A percentile compares a stretch with the other conserved stretches of the same genome.
Evolutionary conservation across 2,888 invertebrate species (phyloP).

Genomic region (Leptothorax acervorum): DNA sequence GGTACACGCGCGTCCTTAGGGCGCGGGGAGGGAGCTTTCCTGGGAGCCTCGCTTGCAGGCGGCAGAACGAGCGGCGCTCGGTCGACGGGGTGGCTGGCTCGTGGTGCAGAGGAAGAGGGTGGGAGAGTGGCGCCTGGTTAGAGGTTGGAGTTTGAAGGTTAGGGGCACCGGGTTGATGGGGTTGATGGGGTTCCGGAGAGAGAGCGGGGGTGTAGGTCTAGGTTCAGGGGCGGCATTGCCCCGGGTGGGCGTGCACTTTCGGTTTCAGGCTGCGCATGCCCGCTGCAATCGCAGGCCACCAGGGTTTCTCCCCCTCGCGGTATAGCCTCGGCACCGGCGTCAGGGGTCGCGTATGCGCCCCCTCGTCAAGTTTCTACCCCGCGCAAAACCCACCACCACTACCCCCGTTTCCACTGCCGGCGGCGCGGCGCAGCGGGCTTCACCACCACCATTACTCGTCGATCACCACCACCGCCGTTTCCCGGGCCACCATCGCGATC

Average conservation of each 20-base stretch:
- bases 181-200: conserved; percentile 70
- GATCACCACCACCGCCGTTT: conserved; percentile 32
- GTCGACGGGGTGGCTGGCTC: conserved; percentile 34
- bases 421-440: conserved; percentile 7
- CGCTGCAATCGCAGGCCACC: conserved; percentile 66
- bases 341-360: conserved; percentile 56
- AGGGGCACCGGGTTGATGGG: conserved; percentile 83
- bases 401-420: conserved; percentile 47
- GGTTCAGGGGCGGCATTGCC: conserved; percentile 81
- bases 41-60: conserved; percentile 55
- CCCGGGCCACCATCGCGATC: conserved; percentile 48
- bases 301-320: conserved; percentile 49
- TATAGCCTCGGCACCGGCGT: conserved; percentile 39
- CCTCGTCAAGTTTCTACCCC: conserved; percentile 66
- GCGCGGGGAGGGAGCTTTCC: conserved; percentile 45
- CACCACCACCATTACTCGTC: conserved; percentile 43
- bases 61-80: conserved; percentile 31
- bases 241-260: conserved; percentile 84
- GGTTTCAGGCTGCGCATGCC: conserved; percentile 83
- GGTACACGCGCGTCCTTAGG: conserved; percentile 38
- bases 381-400: conserved; percentile 61
- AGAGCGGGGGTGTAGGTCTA: conserved; percentile 84
- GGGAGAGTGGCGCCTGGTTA: conserved; percentile 45
- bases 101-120: conserved; percentile 23
- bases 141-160: conserved; percentile 80